A percentile compares a stretch with the other conserved stretches of the same genome.
These are phyloP conservation scores for Gallirallus australis DNA, from an alignment of 2,797 vertebrate genomes.

Conservation along the genomic window DNA sequence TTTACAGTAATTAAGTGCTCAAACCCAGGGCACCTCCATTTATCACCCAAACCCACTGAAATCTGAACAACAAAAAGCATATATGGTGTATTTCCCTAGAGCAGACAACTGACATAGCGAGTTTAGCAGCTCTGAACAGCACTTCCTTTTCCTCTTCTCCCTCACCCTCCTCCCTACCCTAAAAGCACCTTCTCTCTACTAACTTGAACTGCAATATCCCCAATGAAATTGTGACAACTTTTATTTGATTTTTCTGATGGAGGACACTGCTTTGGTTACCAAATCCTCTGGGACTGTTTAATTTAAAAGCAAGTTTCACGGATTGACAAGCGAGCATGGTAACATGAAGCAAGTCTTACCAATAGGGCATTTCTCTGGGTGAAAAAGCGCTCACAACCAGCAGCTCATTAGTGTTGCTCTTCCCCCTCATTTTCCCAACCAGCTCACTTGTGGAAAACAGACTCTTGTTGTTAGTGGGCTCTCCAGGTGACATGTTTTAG, in stretches of 20 bases:
- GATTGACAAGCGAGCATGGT: background rate
- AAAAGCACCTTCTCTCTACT: background rate
- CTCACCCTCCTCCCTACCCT: background rate
- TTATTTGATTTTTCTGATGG: background rate
- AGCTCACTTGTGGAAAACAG: background rate
- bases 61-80: background rate
- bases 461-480: background rate
- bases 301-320: constrained; percentile 9
- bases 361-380: background rate
- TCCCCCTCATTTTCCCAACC: background rate
- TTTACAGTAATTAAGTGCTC: background rate
- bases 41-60: background rate
- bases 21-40: background rate
- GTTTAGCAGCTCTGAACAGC: background rate
- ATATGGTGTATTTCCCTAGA: background rate
- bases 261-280: background rate
- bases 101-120: background rate
- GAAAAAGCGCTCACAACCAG: background rate
- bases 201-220: background rate
- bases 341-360: background rate
- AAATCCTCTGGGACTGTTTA: background rate
- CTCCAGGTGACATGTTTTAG: constrained; percentile 32
- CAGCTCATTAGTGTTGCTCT: background rate
- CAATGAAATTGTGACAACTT: background rate
- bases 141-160: background rate